These are phyloP conservation scores for Callocephalon fimbriatum DNA, from an alignment of 2,113 vertebrate genomes.

Conservation along the genomic window DNA sequence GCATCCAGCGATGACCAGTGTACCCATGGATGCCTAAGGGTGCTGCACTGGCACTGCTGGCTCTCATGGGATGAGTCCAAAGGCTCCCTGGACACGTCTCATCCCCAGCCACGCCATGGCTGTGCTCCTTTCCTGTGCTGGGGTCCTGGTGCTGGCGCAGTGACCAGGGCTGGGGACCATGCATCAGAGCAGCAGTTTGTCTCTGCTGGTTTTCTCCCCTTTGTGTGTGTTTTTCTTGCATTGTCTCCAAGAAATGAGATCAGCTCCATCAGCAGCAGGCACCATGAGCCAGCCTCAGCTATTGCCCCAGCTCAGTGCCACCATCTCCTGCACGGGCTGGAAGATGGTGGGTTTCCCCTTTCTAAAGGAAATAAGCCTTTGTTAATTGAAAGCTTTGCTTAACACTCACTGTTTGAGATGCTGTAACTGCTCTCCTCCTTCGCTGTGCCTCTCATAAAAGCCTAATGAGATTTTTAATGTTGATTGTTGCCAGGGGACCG, in stretches of 20 bases:
- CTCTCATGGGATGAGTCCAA: accelerated
- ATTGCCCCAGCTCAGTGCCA: accelerated
- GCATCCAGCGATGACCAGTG: background rate
- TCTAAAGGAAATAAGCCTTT: background rate
- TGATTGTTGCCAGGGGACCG: background rate
- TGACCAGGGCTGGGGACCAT: background rate
- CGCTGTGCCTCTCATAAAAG: background rate
- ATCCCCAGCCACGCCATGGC: background rate
- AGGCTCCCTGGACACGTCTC: background rate
- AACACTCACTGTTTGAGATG: background rate
- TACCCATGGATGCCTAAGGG: background rate
- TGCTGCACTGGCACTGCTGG: background rate
- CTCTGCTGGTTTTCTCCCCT: background rate
- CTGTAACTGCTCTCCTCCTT: background rate
- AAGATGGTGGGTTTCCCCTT: background rate
- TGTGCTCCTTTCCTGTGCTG: accelerated
- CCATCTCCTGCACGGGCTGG: background rate
- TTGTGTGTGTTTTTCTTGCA: background rate
- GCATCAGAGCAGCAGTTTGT: background rate
- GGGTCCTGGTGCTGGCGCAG: background rate
- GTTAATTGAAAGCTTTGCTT: background rate
- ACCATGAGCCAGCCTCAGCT: background rate
- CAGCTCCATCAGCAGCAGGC: background rate
- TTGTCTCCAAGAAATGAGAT: background rate
- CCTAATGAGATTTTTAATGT: background rate